Evolutionary conservation across 2,888 invertebrate genomes (phyloP).

Genomic region (Ichneumoninae sp.): DNA sequence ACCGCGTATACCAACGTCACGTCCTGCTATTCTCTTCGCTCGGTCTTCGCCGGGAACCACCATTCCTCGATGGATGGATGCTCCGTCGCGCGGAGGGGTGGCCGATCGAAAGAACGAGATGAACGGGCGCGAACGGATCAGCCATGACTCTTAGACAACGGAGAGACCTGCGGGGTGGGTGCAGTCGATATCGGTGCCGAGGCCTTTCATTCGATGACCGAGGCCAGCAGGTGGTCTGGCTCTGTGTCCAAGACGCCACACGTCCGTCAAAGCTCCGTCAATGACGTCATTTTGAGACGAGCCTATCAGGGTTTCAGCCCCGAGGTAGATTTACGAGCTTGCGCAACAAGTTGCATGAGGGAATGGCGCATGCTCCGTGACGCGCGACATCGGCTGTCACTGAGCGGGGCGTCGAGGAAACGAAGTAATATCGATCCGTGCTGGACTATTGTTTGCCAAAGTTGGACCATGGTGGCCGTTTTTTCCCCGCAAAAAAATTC

Average conservation of each 20-base stretch:
- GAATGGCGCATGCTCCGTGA: conserved; percentile 45
- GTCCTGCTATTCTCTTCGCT: conserved; percentile 64
- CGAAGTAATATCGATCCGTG: background rate
- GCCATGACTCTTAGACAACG: conserved; percentile 4
- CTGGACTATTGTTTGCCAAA: background rate
- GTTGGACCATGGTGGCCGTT: background rate
- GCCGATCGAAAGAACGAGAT: conserved; percentile 7
- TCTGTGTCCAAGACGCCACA: conserved; percentile 74
- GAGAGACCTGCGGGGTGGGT: background rate
- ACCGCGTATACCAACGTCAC: conserved; percentile 55
- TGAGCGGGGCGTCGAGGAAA: background rate
- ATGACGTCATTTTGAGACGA: conserved; percentile 83
- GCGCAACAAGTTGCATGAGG: conserved; percentile 77
- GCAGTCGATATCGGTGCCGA: background rate
- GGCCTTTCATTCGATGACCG: conserved; percentile 30
- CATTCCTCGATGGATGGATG: conserved; percentile 32
- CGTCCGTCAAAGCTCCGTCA: conserved; percentile 83
- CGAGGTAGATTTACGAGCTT: conserved; percentile 82
- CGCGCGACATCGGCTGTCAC: conserved; percentile 7
- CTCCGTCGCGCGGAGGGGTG: background rate
- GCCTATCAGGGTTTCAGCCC: conserved; percentile 83
- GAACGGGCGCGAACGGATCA: background rate
- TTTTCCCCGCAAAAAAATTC: too few relatives aligned
- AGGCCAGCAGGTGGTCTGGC: background rate
- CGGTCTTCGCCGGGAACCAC: conserved; percentile 54